These are phyloP conservation scores for Otocyon megalotis DNA, from an alignment of 2,113 vertebrate species.

Conservation along the genomic window DNA sequence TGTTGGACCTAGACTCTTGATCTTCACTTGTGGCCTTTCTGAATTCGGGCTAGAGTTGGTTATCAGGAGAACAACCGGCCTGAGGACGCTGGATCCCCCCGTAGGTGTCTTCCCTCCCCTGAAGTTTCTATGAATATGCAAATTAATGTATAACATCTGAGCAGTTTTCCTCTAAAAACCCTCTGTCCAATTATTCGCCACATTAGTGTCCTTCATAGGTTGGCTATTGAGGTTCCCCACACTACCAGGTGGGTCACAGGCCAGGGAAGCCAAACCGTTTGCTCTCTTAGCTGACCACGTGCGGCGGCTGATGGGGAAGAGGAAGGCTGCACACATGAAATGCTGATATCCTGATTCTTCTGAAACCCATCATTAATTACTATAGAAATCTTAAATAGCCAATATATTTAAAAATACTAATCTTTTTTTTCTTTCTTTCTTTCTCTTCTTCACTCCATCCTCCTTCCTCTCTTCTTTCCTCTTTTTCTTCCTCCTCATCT, in stretches of 20 bases:
- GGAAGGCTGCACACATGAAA: neutral
- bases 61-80: neutral
- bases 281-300: neutral
- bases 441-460: neutral
- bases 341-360: neutral
- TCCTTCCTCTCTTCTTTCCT: neutral
- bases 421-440: neutral
- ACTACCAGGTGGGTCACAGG: neutral
- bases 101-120: neutral
- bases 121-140: neutral
- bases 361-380: neutral
- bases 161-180: neutral
- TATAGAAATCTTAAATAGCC: neutral
- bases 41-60: neutral
- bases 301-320: neutral
- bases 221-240: neutral
- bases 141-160: neutral
- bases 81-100: neutral
- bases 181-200: neutral
- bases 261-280: neutral
- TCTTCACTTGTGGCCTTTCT: neutral
- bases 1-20: neutral
- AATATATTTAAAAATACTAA: neutral
- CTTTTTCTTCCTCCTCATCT: too few relatives aligned
- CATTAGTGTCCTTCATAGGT: too few relatives aligned